Conservation (phyloP, 2,888 invertebrate genomes). For the Schizotus pectinicornis region DNA sequence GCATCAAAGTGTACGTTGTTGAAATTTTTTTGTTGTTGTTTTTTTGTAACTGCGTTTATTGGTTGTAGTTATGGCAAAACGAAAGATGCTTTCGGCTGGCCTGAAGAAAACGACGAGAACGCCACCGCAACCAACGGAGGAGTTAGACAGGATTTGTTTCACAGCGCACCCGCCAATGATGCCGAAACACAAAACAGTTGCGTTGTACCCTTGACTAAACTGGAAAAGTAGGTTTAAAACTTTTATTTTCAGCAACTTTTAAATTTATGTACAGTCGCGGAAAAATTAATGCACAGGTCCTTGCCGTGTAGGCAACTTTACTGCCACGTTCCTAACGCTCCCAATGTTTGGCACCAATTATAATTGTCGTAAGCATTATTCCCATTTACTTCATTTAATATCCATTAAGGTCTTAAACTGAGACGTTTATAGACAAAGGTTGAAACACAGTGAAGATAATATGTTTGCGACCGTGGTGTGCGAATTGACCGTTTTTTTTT, state of each 20-base stretch:
- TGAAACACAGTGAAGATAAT: no score
- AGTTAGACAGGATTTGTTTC: slow-evolving; percentile 5
- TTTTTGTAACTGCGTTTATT: not conserved
- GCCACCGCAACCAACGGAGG: slow-evolving; percentile 30
- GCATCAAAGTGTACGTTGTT: slow-evolving; percentile 75
- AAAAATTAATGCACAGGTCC: no score
- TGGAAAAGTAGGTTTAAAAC: slow-evolving; percentile 61
- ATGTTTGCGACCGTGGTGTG: no score
- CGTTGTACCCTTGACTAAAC: slow-evolving; percentile 63
- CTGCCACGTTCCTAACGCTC: no score
- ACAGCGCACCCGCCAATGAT: slow-evolving; percentile 41
- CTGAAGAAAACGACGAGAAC: slow-evolving; percentile 88
- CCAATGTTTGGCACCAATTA: no score
- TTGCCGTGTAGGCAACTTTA: no score
- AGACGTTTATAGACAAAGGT: no score
- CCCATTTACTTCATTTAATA: no score
- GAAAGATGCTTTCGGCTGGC: slow-evolving; percentile 96
- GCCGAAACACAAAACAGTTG: slow-evolving; percentile 55
- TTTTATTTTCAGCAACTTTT: slow-evolving; percentile 3
- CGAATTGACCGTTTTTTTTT: no score
- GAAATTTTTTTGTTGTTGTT: slow-evolving; percentile 1
- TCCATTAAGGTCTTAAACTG: no score
- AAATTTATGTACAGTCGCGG: no score
- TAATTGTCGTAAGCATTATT: no score
- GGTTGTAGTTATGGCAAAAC: slow-evolving; percentile 83